Base-by-base conservation (phyloP, 2,888 invertebrate genomes). In the Cordilura impudica region DNA sequence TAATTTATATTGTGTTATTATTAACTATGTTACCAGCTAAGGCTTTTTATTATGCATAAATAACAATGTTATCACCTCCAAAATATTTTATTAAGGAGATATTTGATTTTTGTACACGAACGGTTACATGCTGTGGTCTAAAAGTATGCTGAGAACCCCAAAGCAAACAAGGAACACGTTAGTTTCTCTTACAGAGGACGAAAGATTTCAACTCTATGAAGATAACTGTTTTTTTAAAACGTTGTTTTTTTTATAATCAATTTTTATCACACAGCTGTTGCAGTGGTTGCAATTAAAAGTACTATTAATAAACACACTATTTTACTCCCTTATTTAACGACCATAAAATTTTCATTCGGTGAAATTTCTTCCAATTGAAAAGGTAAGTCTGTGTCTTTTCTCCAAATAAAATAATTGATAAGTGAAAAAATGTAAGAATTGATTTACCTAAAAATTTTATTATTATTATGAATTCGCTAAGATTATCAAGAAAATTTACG, bases 291-390 rank as follows among this genome's bases (percentile, higher is more conserved):
- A n/a, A 5, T 18, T 4, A 29, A 45, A 47, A 47, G 29, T 54
- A 45, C 2, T 10, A 53, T n/a, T n/a, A 23, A 56, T 47, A 39
- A 39, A 39, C 21, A 16, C n/a, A 35, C 23, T 23, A 29, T 1
- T 35, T 14, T 29, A 23, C 54, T 45, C 16, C 21, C 2, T 39
- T 6, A 49, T 39, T 43, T 1, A 18, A 10, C 58, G 12, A 58
- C 47, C n/a, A 43, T 6, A 45, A 49, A 65, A 26, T 54, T 65
- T 74, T 73, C 65, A 78, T 66, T 78, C 60, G 65, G 60, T 61
- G 23, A 43, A n/a, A 69, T 63, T 51, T 73, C 47, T 78, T 78
- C 35, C 39, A 31, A 12, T 70, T 29, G 51, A 6, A 35, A 53
- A 60, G 78, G 78, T 78, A 23, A 74, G 74, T 66, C 16, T 4